Conservation (phyloP, 2,888 invertebrate species). For the Cryptus viduatorius region DNA sequence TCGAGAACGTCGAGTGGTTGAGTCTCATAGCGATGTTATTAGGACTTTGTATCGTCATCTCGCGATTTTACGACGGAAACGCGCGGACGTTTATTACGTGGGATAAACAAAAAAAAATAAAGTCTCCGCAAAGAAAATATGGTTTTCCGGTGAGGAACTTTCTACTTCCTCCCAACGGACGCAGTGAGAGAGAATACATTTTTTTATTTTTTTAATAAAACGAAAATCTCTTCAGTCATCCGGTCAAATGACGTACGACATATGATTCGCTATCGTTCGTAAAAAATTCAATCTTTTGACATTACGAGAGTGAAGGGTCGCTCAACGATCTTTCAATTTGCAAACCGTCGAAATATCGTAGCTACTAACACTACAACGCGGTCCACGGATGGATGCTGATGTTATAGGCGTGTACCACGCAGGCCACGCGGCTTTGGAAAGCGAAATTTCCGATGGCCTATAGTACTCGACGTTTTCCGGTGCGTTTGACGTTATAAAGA, state of each 20-base stretch:
- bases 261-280: background rate
- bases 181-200: background rate
- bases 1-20: background rate
- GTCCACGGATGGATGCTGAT: constrained; percentile 25
- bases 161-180: no score
- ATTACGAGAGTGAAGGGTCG: constrained; percentile 12
- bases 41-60: constrained; percentile 52
- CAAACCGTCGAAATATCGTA: constrained; percentile 48
- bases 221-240: background rate
- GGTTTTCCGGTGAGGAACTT: background rate
- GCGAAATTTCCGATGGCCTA: constrained; percentile 57
- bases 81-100: constrained; percentile 42
- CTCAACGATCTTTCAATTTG: constrained; percentile 61
- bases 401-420: constrained; percentile 17
- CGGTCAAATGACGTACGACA: background rate
- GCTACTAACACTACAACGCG: background rate
- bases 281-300: constrained; percentile 7
- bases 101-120: constrained; percentile 43
- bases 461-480: constrained; percentile 73
- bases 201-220: background rate
- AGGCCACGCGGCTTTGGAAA: constrained; percentile 20
- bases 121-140: constrained; percentile 7
- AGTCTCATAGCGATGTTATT: constrained; percentile 49
- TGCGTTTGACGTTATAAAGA: constrained; percentile 81
- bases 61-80: constrained; percentile 46